Conservation (phyloP, 2,113 vertebrate genomes). For the Machaerirhynchus nigripectus region DNA sequence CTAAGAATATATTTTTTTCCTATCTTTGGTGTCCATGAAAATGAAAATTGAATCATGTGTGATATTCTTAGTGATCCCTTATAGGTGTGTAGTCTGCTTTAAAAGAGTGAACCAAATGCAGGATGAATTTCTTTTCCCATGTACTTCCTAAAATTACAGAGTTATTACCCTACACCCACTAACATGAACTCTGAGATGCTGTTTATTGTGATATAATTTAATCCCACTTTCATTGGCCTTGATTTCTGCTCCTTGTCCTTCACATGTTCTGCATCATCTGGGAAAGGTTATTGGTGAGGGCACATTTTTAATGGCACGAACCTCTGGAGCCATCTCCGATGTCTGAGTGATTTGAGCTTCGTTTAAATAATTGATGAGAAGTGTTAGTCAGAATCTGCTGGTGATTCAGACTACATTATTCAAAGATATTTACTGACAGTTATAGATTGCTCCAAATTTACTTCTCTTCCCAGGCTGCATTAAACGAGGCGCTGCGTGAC, state of each 20-base stretch:
- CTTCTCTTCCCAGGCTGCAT: background rate
- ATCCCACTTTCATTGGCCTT: background rate
- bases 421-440: background rate
- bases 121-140: background rate
- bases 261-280: background rate
- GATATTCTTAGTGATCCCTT: background rate
- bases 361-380: constrained; percentile 81
- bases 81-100: background rate
- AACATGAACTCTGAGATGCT: background rate
- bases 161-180: background rate
- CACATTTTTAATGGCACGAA: constrained; percentile 60
- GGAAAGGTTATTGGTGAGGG: constrained; percentile 44
- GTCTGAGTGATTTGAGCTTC: constrained; percentile 56
- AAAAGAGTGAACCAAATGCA: background rate
- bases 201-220: background rate
- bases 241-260: constrained; percentile 48
- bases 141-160: background rate
- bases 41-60: background rate
- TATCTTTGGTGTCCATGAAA: background rate
- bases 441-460: background rate
- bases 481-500: background rate
- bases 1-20: background rate
- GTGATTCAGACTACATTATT: constrained; percentile 43
- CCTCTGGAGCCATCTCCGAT: constrained; percentile 69
- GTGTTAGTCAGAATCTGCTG: constrained; percentile 30